Evolutionary conservation across 2,113 vertebrate genomes (phyloP), one percentile per base, ranked within the genome.

Genomic region (Entelurus aequoreus): DNA sequence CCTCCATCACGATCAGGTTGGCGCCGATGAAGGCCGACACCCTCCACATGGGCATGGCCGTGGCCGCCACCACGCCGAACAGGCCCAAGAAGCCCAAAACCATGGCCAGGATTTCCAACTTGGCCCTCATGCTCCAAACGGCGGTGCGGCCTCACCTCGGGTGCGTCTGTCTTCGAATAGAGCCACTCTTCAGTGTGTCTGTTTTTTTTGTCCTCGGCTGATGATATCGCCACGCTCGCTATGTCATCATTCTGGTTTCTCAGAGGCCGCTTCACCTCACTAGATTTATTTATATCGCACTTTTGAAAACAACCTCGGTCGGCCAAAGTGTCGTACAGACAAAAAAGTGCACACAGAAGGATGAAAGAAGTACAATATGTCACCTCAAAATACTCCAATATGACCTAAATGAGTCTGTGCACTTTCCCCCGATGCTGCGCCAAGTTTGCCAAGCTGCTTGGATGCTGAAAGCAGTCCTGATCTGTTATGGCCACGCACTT

Each of bases 31-130:
- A 90, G 12, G 94, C 93, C 0, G 96, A 94, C 36, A 98, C 93
- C 77, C 85, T 90, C 96, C 95, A 98, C 67, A 94, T 94, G 0
- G 95, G 95, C 83, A 97, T 81, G 35, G 90, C 88, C 0, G 93
- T 92, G n/a, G 89, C 76, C 0, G 91, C 76, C 21, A 95, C 47
- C 0, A 90, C 92, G 6, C 93, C 94, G 0, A 91, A n/a, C 72
- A 93, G 62, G 58, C 94, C 92, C 0, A 92, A 4, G 8, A 90
- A 85, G 0, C 93, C 94, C 0, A 96, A 37, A 6, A 91, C 66
- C 19, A 95, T 74, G 0, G 92, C 93, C 2, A 88, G 55, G 6
- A 92, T 72, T 66, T 94, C 94, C 63, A 79, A 8, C 46, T 84
- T 87, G 9, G 62, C 80, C 44, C 44, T 67, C 86, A 87, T 87